Base-by-base conservation (phyloP, 2,888 invertebrate species). In the Bombyx huttoni region DNA sequence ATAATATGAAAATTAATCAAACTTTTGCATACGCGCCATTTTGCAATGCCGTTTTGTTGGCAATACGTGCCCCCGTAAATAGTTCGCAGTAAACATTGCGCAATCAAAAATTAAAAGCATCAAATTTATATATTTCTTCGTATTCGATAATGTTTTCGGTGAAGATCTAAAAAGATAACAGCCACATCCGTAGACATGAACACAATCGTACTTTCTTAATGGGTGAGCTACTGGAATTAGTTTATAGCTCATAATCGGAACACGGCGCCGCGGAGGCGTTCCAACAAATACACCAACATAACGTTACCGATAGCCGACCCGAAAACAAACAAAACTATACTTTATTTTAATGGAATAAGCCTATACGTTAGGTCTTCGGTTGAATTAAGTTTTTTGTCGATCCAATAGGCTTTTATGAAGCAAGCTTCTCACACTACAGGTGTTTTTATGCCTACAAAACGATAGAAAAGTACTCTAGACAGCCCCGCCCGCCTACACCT, bases 211-310 rank as follows among this genome's bases (percentile, higher is more conserved):
- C 40, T 40, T 72, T 73, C 64, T 74, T 82, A 81, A 80, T 79
- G 71, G 74, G 65, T 64, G 67, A 64, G 85, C 86, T 87, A 86
- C 86, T 83, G 87, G 86, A 82, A 86, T 86, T 84, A 72, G 73
- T 85, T 85, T 85, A 87, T 85, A 70, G 78, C 78, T 75, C 77
- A 78, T 83, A 84, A 83, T 82, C 81, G 78, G 70, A 69, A 70
- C 66, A 68, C 70, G 82, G 83, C 84, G 84, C 85, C 86, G 70
- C 65, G 69, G 65, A 80, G 82, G 80, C 84, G 82, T 81, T 78
- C 67, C 76, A 71, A 40, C 67, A 69, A 67, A 61, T 62, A 68
- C 65, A 62, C 60, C 58, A 65, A 57, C 57, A 58, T 55, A 64
- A 63, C 63, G 34, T 34, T 24, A 24, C 13, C 47, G 34, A 50